Conservation (phyloP, 2,888 invertebrate species). For the Hemistola chrysoprasaria region DNA sequence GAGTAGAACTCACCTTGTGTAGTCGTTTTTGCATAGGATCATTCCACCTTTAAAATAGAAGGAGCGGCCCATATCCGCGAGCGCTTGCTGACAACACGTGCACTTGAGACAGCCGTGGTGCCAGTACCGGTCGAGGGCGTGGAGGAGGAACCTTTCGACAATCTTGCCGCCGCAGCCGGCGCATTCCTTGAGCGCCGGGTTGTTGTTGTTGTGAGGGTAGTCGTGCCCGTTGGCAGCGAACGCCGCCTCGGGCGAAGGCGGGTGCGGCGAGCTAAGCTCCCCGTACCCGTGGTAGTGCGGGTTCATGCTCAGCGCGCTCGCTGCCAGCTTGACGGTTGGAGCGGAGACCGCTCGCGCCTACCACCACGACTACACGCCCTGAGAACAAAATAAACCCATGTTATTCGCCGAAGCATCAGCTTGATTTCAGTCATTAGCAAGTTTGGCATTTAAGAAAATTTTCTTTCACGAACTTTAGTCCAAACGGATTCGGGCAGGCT, state of each 20-base stretch:
- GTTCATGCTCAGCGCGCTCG: slow-evolving; percentile 94
- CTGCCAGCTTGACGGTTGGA: slow-evolving; percentile 92
- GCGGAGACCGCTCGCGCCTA: slow-evolving; percentile 76
- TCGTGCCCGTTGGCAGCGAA: slow-evolving; percentile 84
- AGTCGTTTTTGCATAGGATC: slow-evolving; percentile 97
- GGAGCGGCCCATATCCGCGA: slow-evolving; percentile 95
- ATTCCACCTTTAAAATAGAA: slow-evolving; percentile 96
- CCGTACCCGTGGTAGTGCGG: slow-evolving; percentile 94
- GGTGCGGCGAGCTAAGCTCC: slow-evolving; percentile 90
- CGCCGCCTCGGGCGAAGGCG: slow-evolving; percentile 88
- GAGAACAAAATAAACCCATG: slow-evolving; percentile 39
- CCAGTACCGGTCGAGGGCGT: slow-evolving; percentile 97
- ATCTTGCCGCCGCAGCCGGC: slow-evolving; percentile 97
- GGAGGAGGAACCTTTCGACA: slow-evolving; percentile 94
- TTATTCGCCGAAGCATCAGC: not conserved
- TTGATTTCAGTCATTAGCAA: not conserved
- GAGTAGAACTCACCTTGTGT: slow-evolving; percentile 89
- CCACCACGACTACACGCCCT: slow-evolving; percentile 80
- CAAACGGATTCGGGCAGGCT: slow-evolving; percentile 56
- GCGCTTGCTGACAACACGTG: slow-evolving; percentile 93
- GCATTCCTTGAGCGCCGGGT: slow-evolving; percentile 88
- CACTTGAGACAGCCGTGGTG: slow-evolving; percentile 97
- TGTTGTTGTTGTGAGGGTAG: slow-evolving; percentile 84
- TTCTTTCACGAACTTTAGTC: slow-evolving; percentile 18
- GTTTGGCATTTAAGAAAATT: slow-evolving; percentile 19